phyloP scores from a whole-genome alignment of 2,113 vertebrate species.

The Rattus rattus region DNA sequence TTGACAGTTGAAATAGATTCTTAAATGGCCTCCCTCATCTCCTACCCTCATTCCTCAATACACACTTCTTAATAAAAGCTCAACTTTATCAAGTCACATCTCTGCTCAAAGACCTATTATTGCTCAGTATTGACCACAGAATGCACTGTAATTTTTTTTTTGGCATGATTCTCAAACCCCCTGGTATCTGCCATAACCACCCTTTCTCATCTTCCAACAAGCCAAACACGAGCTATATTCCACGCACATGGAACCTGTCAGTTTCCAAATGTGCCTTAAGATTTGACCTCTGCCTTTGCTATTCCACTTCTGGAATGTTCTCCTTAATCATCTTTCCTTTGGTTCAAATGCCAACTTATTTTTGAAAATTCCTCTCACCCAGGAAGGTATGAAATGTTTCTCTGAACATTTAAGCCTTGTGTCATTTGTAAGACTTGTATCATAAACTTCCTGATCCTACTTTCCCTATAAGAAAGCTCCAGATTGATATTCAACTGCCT shows the following conservation, averaged over 20 bases:
- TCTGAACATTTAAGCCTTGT: constrained; percentile 45
- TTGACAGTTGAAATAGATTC: background rate
- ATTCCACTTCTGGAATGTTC: constrained; percentile 7
- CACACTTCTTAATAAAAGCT: background rate
- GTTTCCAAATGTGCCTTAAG: constrained; percentile 22
- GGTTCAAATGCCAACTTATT: constrained; percentile 39
- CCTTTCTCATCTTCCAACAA: background rate
- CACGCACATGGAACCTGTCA: background rate
- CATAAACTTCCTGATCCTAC: constrained; percentile 32
- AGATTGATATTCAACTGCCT: constrained; percentile 47
- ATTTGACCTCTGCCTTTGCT: background rate
- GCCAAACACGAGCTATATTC: background rate
- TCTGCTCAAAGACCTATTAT: constrained; percentile 2
- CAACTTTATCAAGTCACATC: background rate
- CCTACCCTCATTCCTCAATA: background rate
- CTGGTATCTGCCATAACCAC: background rate
- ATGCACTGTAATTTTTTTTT: background rate
- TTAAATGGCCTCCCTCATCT: background rate
- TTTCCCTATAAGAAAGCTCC: constrained; percentile 34
- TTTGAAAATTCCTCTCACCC: constrained; percentile 20
- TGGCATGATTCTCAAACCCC: background rate
- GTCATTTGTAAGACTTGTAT: background rate
- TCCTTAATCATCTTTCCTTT: constrained; percentile 41
- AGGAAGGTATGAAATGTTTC: background rate
- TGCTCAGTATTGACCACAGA: background rate